phyloP scores from a whole-genome alignment of 1,140 invertebrate genomes.

The Rhopalosiphum padi region DNA sequence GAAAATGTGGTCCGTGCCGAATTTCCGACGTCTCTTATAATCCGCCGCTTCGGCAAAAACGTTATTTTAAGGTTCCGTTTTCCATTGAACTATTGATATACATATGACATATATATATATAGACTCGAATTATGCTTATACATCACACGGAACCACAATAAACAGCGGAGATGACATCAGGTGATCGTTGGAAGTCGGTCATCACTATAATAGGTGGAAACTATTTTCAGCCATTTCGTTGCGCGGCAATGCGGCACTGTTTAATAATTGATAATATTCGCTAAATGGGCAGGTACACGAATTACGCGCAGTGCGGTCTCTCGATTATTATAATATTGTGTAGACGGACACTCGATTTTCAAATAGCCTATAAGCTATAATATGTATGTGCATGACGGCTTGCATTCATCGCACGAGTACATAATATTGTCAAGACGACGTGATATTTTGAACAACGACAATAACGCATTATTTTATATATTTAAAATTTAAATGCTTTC shows the following conservation, averaged over 20 bases:
- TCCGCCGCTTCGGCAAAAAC: background rate
- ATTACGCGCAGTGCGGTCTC: background rate
- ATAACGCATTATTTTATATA: background rate
- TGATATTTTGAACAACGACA: background rate
- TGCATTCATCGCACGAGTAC: background rate
- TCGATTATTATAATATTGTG: background rate
- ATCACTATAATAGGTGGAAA: background rate
- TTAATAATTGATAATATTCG: background rate
- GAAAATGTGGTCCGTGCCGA: conserved; percentile 41
- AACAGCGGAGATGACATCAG: conserved; percentile 1
- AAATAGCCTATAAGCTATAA: background rate
- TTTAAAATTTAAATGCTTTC: too few species aligned
- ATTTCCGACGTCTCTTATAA: background rate
- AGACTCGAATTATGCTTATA: background rate
- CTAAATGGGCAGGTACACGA: background rate
- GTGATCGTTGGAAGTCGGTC: background rate
- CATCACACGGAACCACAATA: background rate
- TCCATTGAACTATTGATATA: background rate
- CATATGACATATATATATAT: too few species aligned
- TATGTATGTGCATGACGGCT: background rate
- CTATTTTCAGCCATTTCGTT: background rate
- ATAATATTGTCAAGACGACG: background rate
- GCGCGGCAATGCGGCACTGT: background rate
- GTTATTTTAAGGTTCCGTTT: background rate
- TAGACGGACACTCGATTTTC: background rate